Evolutionary conservation across 2,888 invertebrate species (phyloP).

Genomic region (Trachelus tabidus): DNA sequence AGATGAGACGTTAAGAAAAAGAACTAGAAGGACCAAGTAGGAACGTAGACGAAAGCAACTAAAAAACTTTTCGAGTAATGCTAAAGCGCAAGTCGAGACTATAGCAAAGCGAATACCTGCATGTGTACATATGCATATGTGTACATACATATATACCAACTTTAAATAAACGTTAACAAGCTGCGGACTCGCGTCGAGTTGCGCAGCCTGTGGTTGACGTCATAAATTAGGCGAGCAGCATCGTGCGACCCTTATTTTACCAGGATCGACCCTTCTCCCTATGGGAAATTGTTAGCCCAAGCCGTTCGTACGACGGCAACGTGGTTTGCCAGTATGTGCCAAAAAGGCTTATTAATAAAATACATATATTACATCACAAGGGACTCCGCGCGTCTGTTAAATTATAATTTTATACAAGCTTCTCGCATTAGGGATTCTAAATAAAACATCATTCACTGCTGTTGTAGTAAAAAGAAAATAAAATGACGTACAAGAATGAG

Average conservation of each 20-base stretch:
- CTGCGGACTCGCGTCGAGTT: slow-evolving; percentile 19
- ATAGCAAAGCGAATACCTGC: not conserved
- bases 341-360: not conserved
- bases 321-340: not conserved
- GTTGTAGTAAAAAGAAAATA: no score
- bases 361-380: not conserved
- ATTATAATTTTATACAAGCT: not conserved
- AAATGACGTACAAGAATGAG: no score
- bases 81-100: not conserved
- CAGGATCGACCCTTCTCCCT: not conserved
- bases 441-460: not conserved
- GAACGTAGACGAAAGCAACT: not conserved
- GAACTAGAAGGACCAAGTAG: not conserved
- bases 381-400: not conserved
- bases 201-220: slow-evolving; percentile 25
- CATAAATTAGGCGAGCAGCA: slow-evolving; percentile 25
- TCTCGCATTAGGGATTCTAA: not conserved
- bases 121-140: not conserved
- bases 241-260: not conserved
- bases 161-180: slow-evolving; percentile 32
- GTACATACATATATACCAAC: slow-evolving; percentile 2
- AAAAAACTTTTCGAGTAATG: slow-evolving; percentile 29
- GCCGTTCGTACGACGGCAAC: not conserved
- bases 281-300: not conserved
- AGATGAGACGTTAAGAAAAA: not conserved